Evolutionary conservation across 92 coral and sea anemone genomes (phyloP).

Genomic region (Plumapathes pennacea): DNA sequence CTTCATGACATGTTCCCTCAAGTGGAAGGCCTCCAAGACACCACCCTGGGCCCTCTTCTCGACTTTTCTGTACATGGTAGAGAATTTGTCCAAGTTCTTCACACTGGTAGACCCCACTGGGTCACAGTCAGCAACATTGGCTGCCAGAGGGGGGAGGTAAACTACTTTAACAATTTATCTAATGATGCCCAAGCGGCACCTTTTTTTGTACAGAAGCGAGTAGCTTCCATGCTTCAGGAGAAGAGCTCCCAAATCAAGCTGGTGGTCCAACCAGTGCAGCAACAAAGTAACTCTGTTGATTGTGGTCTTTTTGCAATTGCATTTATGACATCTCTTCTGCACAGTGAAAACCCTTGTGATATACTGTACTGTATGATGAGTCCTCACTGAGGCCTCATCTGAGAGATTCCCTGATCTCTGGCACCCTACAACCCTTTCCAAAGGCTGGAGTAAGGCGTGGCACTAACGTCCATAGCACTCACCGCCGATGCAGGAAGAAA

Average conservation of each 20-base stretch:
- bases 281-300: slow-evolving; percentile 2
- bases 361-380: no score
- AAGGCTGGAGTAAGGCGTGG: no score
- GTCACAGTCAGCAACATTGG: slow-evolving; percentile 20
- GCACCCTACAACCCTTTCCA: no score
- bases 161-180: slow-evolving; percentile 33
- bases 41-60: slow-evolving; percentile 26
- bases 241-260: neutral
- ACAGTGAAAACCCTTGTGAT: slow-evolving; percentile 7
- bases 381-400: no score
- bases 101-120: slow-evolving; percentile 51
- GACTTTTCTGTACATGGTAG: slow-evolving; percentile 17
- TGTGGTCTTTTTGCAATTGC: slow-evolving; percentile 20
- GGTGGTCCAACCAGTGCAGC: slow-evolving; percentile 7
- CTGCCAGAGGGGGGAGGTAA: slow-evolving; percentile 12
- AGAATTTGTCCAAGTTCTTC: slow-evolving; percentile 36
- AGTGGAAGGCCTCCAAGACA: slow-evolving; percentile 10
- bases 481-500: no score
- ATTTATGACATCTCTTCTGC: slow-evolving; percentile 4
- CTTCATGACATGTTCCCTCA: no score
- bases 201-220: slow-evolving; percentile 13
- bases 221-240: slow-evolving; percentile 17
- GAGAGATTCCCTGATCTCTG: no score
- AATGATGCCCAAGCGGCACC: neutral
- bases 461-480: no score